These are phyloP conservation scores for Drosophila anceps DNA, from an alignment of 2,888 invertebrate species.

Conservation along the genomic window DNA sequence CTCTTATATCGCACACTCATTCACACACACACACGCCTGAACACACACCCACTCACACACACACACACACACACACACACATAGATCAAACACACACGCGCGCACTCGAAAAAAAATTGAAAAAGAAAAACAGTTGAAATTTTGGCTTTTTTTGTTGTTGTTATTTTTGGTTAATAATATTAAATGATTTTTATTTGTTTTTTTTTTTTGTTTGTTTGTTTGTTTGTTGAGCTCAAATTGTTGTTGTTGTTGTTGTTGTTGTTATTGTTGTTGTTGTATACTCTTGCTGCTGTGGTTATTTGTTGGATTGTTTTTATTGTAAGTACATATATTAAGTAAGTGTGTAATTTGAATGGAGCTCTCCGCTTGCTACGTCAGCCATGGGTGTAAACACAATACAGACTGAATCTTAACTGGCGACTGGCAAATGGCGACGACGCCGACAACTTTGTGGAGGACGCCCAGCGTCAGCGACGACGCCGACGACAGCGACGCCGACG, in stretches of 20 bases:
- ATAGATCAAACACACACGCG: slow-evolving; percentile 42
- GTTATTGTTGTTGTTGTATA: neutral
- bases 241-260: slow-evolving; percentile 10
- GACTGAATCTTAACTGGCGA: slow-evolving; percentile 78
- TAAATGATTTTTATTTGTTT: slow-evolving; percentile 4
- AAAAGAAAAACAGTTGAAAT: slow-evolving; percentile 50
- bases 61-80: slow-evolving; percentile 26
- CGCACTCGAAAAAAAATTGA: slow-evolving; percentile 57
- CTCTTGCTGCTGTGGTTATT: slow-evolving; percentile 23
- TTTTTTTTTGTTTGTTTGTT: slow-evolving; percentile 13
- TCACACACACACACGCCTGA: slow-evolving; percentile 24
- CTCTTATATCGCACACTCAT: slow-evolving; percentile 14
- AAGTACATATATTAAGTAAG: slow-evolving; percentile 56
- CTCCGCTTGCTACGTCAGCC: slow-evolving; percentile 82
- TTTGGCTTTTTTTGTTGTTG: slow-evolving; percentile 12
- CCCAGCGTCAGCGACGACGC: slow-evolving; percentile 38
- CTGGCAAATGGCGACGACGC: slow-evolving; percentile 54
- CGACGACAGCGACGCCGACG: slow-evolving; percentile 26
- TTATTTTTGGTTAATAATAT: slow-evolving; percentile 1
- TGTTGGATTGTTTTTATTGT: slow-evolving; percentile 48
- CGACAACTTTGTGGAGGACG: slow-evolving; percentile 41
- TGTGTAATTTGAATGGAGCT: slow-evolving; percentile 53
- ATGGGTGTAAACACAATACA: slow-evolving; percentile 84
- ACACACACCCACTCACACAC: slow-evolving; percentile 25
- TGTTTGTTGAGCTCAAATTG: slow-evolving; percentile 9